These are phyloP conservation scores for Drosophila demipolita DNA, from an alignment of 2,888 invertebrate genomes.

Conservation along the genomic window DNA sequence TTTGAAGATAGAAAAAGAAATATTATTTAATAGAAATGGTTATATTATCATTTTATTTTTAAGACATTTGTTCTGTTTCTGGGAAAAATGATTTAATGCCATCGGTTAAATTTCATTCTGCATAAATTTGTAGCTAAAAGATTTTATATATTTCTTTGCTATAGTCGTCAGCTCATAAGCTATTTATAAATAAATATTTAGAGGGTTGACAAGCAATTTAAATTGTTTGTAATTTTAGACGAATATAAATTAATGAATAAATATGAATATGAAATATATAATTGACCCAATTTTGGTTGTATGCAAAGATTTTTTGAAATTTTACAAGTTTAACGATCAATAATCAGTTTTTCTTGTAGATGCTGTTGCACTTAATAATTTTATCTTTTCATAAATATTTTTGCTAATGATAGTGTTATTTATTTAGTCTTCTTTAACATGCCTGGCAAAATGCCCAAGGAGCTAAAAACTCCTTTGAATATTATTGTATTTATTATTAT, in stretches of 20 bases:
- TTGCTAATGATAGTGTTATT: background rate
- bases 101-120: background rate
- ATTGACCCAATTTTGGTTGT: background rate
- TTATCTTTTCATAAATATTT: background rate
- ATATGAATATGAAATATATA: background rate
- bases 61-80: background rate
- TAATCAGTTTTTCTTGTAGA: background rate
- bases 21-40: background rate
- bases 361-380: background rate
- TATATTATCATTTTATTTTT: background rate
- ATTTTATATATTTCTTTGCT: background rate
- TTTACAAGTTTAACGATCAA: background rate
- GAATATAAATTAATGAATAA: background rate
- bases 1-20: background rate
- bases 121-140: background rate
- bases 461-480: background rate
- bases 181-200: constrained; percentile 6
- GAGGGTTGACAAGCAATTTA: background rate
- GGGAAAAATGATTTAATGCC: constrained; percentile 3
- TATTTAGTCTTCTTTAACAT: background rate
- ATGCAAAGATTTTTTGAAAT: background rate
- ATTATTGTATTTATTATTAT: background rate
- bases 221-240: background rate
- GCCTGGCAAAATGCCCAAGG: background rate
- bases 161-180: background rate